Conservation (phyloP, 2,888 invertebrate species). For the Drosophila anceps region DNA sequence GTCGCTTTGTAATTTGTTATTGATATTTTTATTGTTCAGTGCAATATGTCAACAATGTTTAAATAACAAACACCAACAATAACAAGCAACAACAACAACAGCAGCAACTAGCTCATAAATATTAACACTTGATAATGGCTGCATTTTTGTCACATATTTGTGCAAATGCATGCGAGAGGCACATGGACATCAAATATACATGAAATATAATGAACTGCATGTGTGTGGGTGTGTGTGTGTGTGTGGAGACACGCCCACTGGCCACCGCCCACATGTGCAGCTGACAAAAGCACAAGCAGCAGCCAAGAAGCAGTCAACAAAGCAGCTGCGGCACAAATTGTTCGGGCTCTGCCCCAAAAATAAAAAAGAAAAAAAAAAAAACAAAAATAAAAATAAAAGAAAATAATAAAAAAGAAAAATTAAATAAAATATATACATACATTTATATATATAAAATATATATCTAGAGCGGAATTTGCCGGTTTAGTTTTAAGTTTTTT, state of each 20-base stretch:
- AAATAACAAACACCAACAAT: conserved; percentile 30
- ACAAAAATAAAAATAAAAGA: conserved; percentile 29
- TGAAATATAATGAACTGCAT: conserved; percentile 52
- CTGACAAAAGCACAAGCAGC: conserved; percentile 67
- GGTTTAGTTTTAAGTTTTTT: conserved; percentile 53
- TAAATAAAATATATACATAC: conserved; percentile 23
- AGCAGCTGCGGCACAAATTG: conserved; percentile 36
- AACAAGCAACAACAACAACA: conserved; percentile 14
- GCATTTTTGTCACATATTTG: conserved; percentile 48
- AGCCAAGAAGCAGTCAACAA: conserved; percentile 37
- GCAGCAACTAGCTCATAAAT: conserved; percentile 38
- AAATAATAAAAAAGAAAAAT: conserved; percentile 32
- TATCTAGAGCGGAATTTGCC: not conserved
- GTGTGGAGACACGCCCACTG: conserved; percentile 38
- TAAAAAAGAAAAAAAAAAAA: conserved; percentile 30
- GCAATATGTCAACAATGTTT: conserved; percentile 56
- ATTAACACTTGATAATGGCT: conserved; percentile 54
- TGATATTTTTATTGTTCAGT: conserved; percentile 37
- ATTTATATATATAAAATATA: not conserved
- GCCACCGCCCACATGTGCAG: conserved; percentile 67
- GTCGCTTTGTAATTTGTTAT: conserved; percentile 27
- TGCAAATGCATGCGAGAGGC: conserved; percentile 31
- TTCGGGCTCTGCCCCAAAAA: conserved; percentile 30
- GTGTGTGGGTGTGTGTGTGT: not conserved
- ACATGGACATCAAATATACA: conserved; percentile 50